These are phyloP conservation scores for Trematomus bernacchii DNA, from an alignment of 2,797 vertebrate genomes.

Conservation along the genomic window DNA sequence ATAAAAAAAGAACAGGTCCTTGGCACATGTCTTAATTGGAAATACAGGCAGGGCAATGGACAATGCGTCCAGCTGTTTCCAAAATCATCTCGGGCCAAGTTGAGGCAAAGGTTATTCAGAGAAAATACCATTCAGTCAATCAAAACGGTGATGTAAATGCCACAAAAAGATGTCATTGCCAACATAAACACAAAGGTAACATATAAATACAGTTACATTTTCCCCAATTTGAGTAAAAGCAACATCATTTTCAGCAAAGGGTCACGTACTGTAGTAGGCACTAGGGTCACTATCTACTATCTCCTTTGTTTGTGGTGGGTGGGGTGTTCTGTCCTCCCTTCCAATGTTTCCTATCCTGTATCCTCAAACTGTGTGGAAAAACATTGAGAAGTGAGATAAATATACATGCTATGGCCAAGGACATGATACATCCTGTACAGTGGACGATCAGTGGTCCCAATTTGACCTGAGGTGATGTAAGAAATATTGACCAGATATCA, in stretches of 20 bases:
- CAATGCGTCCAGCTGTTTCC: conserved; percentile 31
- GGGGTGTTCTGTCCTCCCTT: conserved; percentile 13
- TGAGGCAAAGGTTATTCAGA: conserved; percentile 28
- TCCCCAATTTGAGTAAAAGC: background rate
- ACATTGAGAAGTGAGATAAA: conserved; percentile 60
- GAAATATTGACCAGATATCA: background rate
- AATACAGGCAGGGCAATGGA: conserved; percentile 38
- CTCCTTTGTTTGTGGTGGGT: conserved; percentile 53
- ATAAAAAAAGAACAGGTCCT: background rate
- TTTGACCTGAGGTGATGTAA: background rate
- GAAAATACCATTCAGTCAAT: background rate
- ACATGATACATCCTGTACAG: conserved; percentile 48
- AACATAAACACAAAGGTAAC: background rate
- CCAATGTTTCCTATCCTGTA: conserved; percentile 41
- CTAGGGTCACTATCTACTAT: conserved; percentile 3
- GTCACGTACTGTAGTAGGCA: background rate
- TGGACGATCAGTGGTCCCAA: background rate
- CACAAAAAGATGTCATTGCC: background rate
- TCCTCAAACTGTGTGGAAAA: conserved; percentile 51
- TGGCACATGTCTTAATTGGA: conserved; percentile 20
- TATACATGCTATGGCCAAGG: background rate
- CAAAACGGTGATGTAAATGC: no score
- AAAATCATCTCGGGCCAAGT: conserved; percentile 4
- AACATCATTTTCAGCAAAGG: background rate
- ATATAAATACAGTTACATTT: background rate